A percentile compares a stretch with the other conserved stretches of the same genome.
phyloP scores from a whole-genome alignment of 2,888 invertebrate genomes.

The Drosophila hawaiiensis region DNA sequence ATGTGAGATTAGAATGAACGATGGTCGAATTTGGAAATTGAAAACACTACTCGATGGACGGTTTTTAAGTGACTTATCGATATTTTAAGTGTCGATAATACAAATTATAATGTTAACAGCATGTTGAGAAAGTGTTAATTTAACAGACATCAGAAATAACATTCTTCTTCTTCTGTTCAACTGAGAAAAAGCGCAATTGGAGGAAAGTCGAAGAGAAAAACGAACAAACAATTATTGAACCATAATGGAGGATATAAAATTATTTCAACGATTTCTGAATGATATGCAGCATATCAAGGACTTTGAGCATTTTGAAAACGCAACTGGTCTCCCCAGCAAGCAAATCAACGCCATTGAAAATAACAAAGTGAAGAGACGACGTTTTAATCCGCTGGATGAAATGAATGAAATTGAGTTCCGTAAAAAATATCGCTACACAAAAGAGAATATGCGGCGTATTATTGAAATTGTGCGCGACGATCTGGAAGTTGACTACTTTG shows the following conservation, averaged over 20 bases:
- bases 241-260: conserved; percentile 64
- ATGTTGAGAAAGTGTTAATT: conserved; percentile 2
- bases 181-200: conserved; percentile 2
- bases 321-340: conserved; percentile 7
- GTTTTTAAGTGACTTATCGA: background rate
- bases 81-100: background rate
- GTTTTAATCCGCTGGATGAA: conserved; percentile 74
- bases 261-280: conserved; percentile 62
- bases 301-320: conserved; percentile 39
- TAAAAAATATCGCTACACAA: conserved; percentile 74
- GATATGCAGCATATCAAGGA: conserved; percentile 71
- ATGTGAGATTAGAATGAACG: conserved; percentile 26
- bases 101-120: conserved; percentile 4
- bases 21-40: background rate
- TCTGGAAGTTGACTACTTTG: conserved; percentile 67
- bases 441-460: conserved; percentile 77
- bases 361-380: conserved; percentile 18
- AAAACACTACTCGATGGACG: background rate
- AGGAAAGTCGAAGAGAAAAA: background rate
- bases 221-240: conserved; percentile 2
- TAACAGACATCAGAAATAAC: conserved; percentile 12
- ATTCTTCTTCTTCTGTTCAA: conserved; percentile 9
- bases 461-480: conserved; percentile 81
- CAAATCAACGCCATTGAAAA: background rate
- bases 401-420: conserved; percentile 75